phyloP scores from a whole-genome alignment of 2,797 vertebrate species.

The Crenuchus spilurus region DNA sequence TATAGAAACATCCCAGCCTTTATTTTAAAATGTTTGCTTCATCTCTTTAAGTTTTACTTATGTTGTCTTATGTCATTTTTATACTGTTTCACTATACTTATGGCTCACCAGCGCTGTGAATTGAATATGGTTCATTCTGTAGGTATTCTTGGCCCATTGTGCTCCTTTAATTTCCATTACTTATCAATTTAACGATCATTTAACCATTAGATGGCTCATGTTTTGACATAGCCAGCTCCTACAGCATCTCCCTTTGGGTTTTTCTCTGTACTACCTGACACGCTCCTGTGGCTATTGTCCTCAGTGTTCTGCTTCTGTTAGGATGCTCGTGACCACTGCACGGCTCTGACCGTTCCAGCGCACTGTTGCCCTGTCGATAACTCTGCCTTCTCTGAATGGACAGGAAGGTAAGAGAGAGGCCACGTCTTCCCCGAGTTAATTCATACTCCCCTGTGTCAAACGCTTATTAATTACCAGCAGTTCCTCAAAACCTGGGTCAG shows the following conservation, averaged over 20 bases:
- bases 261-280: background rate
- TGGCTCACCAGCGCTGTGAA: no score
- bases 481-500: conserved; percentile 13
- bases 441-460: conserved; percentile 39
- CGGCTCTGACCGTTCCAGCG: conserved; percentile 50
- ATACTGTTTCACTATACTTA: background rate
- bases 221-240: background rate
- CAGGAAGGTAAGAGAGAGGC: conserved; percentile 60
- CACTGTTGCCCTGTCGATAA: conserved; percentile 56
- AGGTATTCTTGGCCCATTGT: background rate
- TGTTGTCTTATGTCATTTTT: background rate
- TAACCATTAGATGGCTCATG: background rate
- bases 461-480: conserved; percentile 43
- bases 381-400: conserved; percentile 53
- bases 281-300: conserved; percentile 9
- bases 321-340: conserved; percentile 26
- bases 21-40: background rate
- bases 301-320: conserved; percentile 13
- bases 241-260: background rate
- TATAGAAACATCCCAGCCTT: background rate
- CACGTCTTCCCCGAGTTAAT: conserved; percentile 48
- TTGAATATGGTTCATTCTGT: no score
- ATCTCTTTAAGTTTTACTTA: background rate
- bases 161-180: no score
- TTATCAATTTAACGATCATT: no score